Conservation (phyloP, 2,113 vertebrate genomes). For the Candoia aspera region DNA sequence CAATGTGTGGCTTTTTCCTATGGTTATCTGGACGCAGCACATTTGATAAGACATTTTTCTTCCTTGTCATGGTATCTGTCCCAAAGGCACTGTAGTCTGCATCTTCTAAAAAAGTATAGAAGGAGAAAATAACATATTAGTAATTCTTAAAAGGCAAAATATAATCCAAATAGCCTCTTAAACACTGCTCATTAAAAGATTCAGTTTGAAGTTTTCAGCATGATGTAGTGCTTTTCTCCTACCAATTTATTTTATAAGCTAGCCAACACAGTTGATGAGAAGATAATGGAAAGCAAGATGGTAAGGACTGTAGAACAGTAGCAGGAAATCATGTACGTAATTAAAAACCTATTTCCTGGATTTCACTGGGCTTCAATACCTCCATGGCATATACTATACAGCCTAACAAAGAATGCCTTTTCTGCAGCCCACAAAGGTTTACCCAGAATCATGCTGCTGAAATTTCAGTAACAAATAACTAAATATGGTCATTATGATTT, state of each 20-base stretch:
- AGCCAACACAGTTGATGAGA: not conserved
- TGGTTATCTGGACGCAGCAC: conserved; percentile 88
- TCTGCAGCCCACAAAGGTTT: too few relatives aligned
- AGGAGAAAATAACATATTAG: conserved; percentile 10
- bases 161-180: not conserved
- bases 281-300: not conserved
- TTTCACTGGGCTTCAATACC: not conserved
- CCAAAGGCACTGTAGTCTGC: conserved; percentile 95
- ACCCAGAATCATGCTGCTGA: too few relatives aligned
- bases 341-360: not conserved
- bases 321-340: not conserved
- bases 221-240: not conserved
- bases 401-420: too few relatives aligned
- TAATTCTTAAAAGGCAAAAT: conserved; percentile 29
- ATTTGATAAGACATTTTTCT: conserved; percentile 89
- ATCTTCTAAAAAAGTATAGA: conserved; percentile 83
- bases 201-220: not conserved
- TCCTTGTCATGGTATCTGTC: conserved; percentile 87
- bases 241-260: not conserved
- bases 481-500: too few relatives aligned
- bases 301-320: not conserved
- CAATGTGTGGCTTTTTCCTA: conserved; percentile 88
- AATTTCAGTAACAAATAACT: too few relatives aligned
- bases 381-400: not conserved
- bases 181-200: not conserved